Evolutionary conservation across 1,140 invertebrate species (phyloP).

Genomic region (Carposina sasakii): DNA sequence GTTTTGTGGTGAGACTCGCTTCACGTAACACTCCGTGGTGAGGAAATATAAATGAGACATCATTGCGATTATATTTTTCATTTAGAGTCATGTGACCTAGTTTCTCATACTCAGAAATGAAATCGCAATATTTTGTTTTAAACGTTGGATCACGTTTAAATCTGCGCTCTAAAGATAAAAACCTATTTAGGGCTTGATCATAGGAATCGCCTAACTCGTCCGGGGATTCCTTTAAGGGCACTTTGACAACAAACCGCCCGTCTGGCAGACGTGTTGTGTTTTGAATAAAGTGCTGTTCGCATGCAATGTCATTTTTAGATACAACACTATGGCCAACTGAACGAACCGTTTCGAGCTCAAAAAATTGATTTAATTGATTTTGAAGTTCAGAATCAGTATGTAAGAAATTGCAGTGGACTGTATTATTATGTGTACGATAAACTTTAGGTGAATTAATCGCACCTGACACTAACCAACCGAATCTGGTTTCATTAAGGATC

Average conservation of each 20-base stretch:
- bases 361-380: not conserved
- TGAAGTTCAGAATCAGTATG: not conserved
- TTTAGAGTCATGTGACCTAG: not conserved
- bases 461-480: slow-evolving; percentile 17
- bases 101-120: not conserved
- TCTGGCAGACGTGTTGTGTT: not conserved
- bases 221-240: not conserved
- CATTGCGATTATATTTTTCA: not conserved
- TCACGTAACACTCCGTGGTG: slow-evolving; percentile 1
- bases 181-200: not conserved
- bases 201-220: not conserved
- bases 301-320: not conserved
- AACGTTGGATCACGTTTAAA: not conserved
- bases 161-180: not conserved
- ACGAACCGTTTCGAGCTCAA: not conserved
- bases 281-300: not conserved
- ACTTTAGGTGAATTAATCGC: not conserved
- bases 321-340: not conserved
- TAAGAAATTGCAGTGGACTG: slow-evolving; percentile 75
- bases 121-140: not conserved
- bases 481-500: slow-evolving; percentile 10
- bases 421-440: slow-evolving; percentile 50
- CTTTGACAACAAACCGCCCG: not conserved
- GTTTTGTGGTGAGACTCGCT: not conserved
- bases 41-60: not conserved